Evolutionary conservation across 2,113 vertebrate species (phyloP), one percentile per base, ranked within the genome.

Genomic region (Cebus imitator): DNA sequence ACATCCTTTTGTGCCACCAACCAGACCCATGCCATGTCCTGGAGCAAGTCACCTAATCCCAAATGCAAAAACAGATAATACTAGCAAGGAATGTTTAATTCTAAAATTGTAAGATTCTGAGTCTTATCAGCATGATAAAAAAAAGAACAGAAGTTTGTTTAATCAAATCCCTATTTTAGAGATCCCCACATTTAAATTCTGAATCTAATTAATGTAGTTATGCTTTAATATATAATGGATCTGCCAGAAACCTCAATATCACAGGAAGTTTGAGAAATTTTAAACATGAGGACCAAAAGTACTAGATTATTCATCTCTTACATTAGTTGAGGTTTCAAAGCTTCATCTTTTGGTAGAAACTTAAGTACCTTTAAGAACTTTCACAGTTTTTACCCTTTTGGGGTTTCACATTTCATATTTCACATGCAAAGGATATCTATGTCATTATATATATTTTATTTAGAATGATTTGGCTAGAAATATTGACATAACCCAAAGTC

Each of bases 361-460:
- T 48, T 85, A n/a, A 85, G 5, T 68, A 91, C 18, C 55, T 93
- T 92, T 87, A 89, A 97, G 82, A 96, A 95, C 61, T 78, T 88
- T 18, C 23, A 30, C 43, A 23, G 3, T 72, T 88, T 92, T 91
- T 66, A 5, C 23, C 55, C 25, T 85, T 93, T 96, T 50, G 40
- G 35, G 2, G 20, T 78, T 88, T 93, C 30, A 72, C 48, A 78
- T 87, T 87, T 96, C 40, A 50, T 79, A 52, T 78, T 87, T 96
- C 64, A 72, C n/a, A 79, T 85, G 10, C 61, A 97, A 58, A 96
- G 27, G 30, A 87, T 9, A 86, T 85, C 43, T 88, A 27, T 92
- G 32, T 52, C 35, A 48, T 50, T 35, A 35, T 79, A 78, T 48
- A 75, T 32, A 55, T 4, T 40, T 20, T 64, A 88, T 89, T 95